Base-by-base conservation (phyloP, 2,113 vertebrate species). In the Tetrax tetrax region DNA sequence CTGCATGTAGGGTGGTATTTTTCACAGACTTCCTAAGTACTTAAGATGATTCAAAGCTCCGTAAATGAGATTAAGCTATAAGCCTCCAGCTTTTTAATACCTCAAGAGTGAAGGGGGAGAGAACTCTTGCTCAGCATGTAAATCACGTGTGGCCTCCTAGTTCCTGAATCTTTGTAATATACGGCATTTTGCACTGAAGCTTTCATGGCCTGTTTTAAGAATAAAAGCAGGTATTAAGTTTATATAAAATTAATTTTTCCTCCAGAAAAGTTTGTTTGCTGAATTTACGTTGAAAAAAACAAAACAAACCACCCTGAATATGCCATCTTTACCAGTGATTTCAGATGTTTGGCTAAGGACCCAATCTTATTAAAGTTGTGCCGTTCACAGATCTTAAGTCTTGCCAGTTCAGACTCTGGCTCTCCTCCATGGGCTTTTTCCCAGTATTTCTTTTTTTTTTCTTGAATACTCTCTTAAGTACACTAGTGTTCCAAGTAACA, bases 11-110 rank as follows among this genome's bases (percentile, higher is more conserved):
- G 90, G 83, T 91, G 83, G 83, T 78, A 89, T 91, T 96, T 95
- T 95, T 87, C 37, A 94, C 76, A 96, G 91, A 56, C 80, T 96
- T 96, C 84, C 77, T 89, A 97, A 94, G 87, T 78, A 79, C 48
- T 94, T 96, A 89, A 96, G 70, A 97, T 95, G 95, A 96, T 97
- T 97, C 96, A 97, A 85, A 95, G 95, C 95, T 93, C 90, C 4
- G 18, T 95, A 92, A 96, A 93, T 97, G 95, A 95, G 94, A 97
- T 95, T 97, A 95, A 95, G 64, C 85, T 97, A 45, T 65, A 97
- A 76, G 4, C 7, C 68, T 94, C 77, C 81, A 91, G 86, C 74
- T 43, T 95, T 95, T 96, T 95, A 97, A 96, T 95, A 95, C 87
- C 74, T 87, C 25, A 10, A 24, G 72, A 89, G 35, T 65, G 48